Evolutionary conservation across 1,140 invertebrate species (phyloP), one percentile per base, ranked within the genome.

Genomic region (Brachionus koreanus): DNA sequence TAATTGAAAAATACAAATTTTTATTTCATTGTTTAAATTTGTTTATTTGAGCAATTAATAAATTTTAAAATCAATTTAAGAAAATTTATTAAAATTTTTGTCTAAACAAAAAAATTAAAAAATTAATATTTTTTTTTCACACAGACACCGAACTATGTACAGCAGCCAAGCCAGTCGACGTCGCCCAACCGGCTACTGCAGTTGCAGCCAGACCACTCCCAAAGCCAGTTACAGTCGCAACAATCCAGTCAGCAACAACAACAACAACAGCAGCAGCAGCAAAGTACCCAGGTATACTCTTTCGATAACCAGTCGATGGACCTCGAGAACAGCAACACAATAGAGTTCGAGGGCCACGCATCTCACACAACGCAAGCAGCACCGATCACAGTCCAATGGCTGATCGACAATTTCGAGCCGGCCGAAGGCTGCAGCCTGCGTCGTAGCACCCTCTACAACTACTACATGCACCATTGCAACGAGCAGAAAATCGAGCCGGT

Each of bases 321-420:
- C 12, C 12, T 67, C 10, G 79, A 49, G 29, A 49, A 67, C 35
- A 49, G 35, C 46, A 29, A 29, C 29, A 6, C 35, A 10, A 37
- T 37, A 3, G 79, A 67, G 16, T 82, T 46, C 37, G 79, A 82
- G n/a, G 61, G 57, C 33, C 49, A 79, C 39, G 76, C 76, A 12
- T 25, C 76, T 16, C 76, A 79, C 49, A 79, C 76, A n/a, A 52
- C 76, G 2, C 76, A 79, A 13, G 76, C 76, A 33, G 76, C 76
- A 25, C 76, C 76, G 3, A 65, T 79, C 49, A 79, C 76, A 9
- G 79, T 82, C 42, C 79, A 69, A 39, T 99, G 97, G 97, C 89
- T 99, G 84, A 90, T 97, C 84, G 94, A 97, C 86, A 98, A 99
- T 90, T 99, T 98, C 87, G 97, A 99, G 90, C 97, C 94, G 25